These are phyloP conservation scores for Oncorhynchus nerka DNA, from an alignment of 2,113 vertebrate species.

Conservation along the genomic window DNA sequence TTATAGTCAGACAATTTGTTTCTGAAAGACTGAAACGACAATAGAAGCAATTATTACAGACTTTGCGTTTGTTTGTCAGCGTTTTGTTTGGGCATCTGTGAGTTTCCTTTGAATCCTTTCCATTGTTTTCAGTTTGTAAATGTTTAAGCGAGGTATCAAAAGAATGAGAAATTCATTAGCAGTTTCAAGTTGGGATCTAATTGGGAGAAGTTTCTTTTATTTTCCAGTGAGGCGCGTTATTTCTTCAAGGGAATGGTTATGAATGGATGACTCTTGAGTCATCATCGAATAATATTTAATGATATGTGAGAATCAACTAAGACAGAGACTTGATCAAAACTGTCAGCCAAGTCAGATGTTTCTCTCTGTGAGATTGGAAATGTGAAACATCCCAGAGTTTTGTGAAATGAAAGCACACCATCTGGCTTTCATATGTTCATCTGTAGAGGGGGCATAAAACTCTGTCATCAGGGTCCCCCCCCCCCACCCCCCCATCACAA, in stretches of 20 bases:
- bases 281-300: conserved; percentile 60
- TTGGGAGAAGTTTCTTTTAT: conserved; percentile 65
- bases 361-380: conserved; percentile 46
- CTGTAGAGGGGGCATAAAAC: conserved; percentile 59
- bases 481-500: conserved; percentile 43
- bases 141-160: conserved; percentile 65
- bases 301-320: conserved; percentile 54
- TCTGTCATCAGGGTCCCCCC: conserved; percentile 51
- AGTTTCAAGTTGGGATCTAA: conserved; percentile 63
- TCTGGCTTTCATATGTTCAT: conserved; percentile 67
- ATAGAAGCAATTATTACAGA: conserved; percentile 47
- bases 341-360: conserved; percentile 62
- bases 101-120: conserved; percentile 53
- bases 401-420: conserved; percentile 64
- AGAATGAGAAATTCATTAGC: conserved; percentile 58
- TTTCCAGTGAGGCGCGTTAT: conserved; percentile 54
- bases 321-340: conserved; percentile 66
- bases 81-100: conserved; percentile 63
- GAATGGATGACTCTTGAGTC: conserved; percentile 55
- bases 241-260: conserved; percentile 65
- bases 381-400: conserved; percentile 63
- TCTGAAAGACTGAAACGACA: conserved; percentile 33
- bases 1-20: conserved; percentile 46
- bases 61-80: conserved; percentile 64
- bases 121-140: conserved; percentile 61